Base-by-base conservation (phyloP, 2,888 invertebrate species). In the Colostygia pectinataria region DNA sequence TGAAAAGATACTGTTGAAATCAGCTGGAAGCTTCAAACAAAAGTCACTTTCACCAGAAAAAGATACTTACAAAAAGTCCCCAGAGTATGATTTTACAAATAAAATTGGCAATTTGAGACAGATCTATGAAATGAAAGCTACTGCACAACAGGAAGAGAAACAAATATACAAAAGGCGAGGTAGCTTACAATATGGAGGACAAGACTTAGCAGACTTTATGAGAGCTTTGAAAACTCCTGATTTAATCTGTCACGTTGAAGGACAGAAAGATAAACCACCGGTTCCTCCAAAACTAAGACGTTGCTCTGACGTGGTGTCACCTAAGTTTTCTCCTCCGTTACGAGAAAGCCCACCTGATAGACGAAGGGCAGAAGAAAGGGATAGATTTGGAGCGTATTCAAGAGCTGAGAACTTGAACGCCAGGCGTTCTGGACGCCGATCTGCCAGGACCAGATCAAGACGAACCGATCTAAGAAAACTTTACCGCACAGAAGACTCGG, bases 101-200 rank as follows among this genome's bases (percentile, higher is more conserved):
- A 92, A 92, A 37, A 94, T 95, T 64, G 94, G 94, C 2, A 95
- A 94, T 69, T 83, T 96, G 9, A 89, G 96, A 27, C 94, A 96
- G 74, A 95, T 96, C 51, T 96, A 95, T 67, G 95, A 96, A 71
- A 94, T 95, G 1, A 93, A 92, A 65, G 84, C 91, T 12, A 91
- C 91, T 53, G 84, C 68, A 2, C 80, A 82, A 51, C 72, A 78
- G 29, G 77, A 74, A 43, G 78, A 82, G 20, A 60, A 68, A 2
- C 66, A 77, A 12, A 74, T 79, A 55, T 83, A 81, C 48, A 80
- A 71, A 38, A 79, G 87, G 59, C 80, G 89, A 25, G 81, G 81
- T 12, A 89, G 88, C 45, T 64, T 86, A 49, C 74, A 88, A 12
- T 80, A 77, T 42, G 71, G 63, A 23, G 75, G 71, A 20, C 77